Evolutionary conservation across 2,113 vertebrate species (phyloP), one percentile per base, ranked within the genome.

Genomic region (Thamnophis sirtalis): DNA sequence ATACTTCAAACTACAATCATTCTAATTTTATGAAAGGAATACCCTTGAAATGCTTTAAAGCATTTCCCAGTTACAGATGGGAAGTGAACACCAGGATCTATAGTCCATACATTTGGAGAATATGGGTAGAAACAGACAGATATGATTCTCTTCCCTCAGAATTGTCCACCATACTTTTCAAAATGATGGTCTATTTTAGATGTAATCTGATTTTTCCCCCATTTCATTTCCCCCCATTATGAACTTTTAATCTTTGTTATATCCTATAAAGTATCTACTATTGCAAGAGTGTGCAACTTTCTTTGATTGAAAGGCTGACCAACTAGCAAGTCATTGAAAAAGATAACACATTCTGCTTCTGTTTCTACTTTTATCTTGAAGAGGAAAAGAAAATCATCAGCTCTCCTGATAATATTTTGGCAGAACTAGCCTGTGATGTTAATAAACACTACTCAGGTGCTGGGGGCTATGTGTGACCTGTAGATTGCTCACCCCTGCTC

Each of bases 231-330:
- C 2, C 5, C 21, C 38, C 21, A 58, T 49, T n/a, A 85, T 88
- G 54, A 21, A 33, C 10, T 54, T 50, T n/a, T 50, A 95, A 60
- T 85, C 33, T 84, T 3, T 1, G 21, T 56, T 90, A 17, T 50
- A 92, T 95, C 90, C 7, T 24, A 84, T 73, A 89, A 88, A 89
- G 38, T 80, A 93, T 80, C n/a, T 89, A 93, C 43, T 95, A 21
- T 24, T 85, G 84, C 50, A 93, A 38, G 68, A 73, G 15, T 73
- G 68, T 73, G 15, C 15, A 38, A 80, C 33, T 80, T 80, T 38
- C n/a, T 19, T 38, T 38, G 68, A 38, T 19, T 80, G n/a, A 38
- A 80, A 80, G 68, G 33, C 33, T 80, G n/a, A 80, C 33, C 17
- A 38, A 6, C 33, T 80, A 80, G 68, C 13, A 38, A 19, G 17